Evolutionary conservation across 2,797 vertebrate genomes (phyloP), one percentile per base, ranked within the genome.

Genomic region (Rhinophrynus dorsalis): DNA sequence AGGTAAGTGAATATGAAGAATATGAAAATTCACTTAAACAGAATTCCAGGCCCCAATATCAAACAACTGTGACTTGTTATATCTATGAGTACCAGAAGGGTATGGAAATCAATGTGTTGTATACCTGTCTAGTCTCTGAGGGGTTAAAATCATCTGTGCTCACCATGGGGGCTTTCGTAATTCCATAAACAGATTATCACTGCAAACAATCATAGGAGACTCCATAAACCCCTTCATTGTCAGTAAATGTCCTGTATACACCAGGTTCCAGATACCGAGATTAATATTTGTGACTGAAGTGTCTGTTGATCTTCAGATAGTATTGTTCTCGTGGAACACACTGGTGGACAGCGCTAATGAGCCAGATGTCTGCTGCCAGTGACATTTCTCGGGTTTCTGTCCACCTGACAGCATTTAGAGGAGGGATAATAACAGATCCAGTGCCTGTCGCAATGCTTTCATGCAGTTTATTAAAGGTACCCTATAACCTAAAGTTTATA

Each of bases 251-350:
- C 37, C 37, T n/a, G 37, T 38, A 2, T 38, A n/a, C 13, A n/a
- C 13, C 5, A 13, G 30, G 38, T 27, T 56, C 38, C 10, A 27
- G 51, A 30, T 57, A 20, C 20, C 15, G 6, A 33, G 52, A 57
- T 57, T 56, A 67, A 67, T 67, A 51, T 56, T 51, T 56, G 56
- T 13, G 51, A 29, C 56, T 52, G 33, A 26, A 62, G 35, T 15
- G 18, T 57, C 38, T 55, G 33, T 29, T 55, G 48, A 26, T 54
- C 37, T 45, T 66, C 63, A 54, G 54, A 32, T 51, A 44, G 17
- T 13, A 26, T n/a, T 6, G 52, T 67, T 56, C 55, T 23, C 37
- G 30, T 33, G 27, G 18, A 8, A 15, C 12, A 37, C 18, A 13
- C 51, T 3, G 33, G 33, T 3, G 10, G 37, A 15, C 12, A 15